A percentile compares a stretch with the other conserved stretches of the same genome.
phyloP scores from a whole-genome alignment of 1,140 invertebrate genomes.

The Plutomurus gul region DNA sequence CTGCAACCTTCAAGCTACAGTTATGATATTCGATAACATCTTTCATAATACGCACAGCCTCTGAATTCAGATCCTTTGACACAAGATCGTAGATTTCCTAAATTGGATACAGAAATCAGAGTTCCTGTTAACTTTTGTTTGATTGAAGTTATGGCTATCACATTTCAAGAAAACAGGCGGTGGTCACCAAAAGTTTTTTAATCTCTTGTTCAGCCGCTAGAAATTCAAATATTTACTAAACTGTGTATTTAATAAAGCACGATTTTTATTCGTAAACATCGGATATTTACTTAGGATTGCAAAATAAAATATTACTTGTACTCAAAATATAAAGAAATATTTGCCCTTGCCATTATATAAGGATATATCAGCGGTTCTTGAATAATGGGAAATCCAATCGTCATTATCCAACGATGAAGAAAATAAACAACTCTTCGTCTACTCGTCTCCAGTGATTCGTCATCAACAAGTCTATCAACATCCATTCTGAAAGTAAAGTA shows the following conservation, averaged over 20 bases:
- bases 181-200: too few species aligned
- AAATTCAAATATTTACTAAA: not conserved
- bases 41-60: not conserved
- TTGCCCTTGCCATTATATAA: constrained; percentile 61
- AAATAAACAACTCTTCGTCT: constrained; percentile 79
- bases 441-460: constrained; percentile 72
- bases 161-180: too few species aligned
- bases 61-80: constrained; percentile 64
- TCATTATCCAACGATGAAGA: constrained; percentile 74
- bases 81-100: constrained; percentile 73
- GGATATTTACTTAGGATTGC: too few species aligned
- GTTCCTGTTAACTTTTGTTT: not conserved
- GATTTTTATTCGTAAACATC: too few species aligned
- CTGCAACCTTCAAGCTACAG: too few species aligned
- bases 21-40: not conserved
- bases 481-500: not conserved
- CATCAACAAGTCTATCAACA: not conserved
- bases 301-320: too few species aligned
- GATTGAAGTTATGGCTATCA: not conserved
- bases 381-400: constrained; percentile 73
- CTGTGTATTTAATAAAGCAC: not conserved
- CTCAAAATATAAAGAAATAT: not conserved
- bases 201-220: not conserved
- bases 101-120: constrained; percentile 34
- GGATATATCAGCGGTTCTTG: constrained; percentile 71